These are phyloP conservation scores for Melolontha melolontha DNA, from an alignment of 2,888 invertebrate genomes.

Conservation along the genomic window DNA sequence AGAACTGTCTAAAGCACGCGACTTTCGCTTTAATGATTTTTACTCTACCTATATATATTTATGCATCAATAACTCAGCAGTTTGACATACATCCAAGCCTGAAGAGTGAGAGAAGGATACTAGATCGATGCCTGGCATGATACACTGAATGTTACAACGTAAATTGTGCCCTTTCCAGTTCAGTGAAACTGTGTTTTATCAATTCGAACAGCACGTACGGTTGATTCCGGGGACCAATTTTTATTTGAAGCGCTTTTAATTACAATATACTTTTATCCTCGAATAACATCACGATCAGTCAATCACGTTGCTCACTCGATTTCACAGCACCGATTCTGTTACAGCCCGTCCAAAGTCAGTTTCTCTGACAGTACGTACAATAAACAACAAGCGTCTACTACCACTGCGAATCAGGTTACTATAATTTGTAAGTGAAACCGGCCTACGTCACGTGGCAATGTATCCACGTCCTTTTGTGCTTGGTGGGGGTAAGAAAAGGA, in stretches of 20 bases:
- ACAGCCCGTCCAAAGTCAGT: slow-evolving; percentile 3
- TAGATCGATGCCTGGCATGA: slow-evolving; percentile 23
- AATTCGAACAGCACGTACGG: slow-evolving; percentile 23
- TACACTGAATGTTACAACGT: slow-evolving; percentile 22
- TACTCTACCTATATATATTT: too few species aligned
- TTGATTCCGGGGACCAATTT: slow-evolving; percentile 25
- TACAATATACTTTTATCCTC: slow-evolving; percentile 37
- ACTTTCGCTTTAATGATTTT: too few species aligned
- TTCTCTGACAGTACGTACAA: slow-evolving; percentile 7
- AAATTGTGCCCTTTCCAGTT: slow-evolving; percentile 27
- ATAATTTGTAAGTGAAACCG: slow-evolving; percentile 37
- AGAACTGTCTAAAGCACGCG: too few species aligned
- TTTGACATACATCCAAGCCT: background rate
- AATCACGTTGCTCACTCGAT: slow-evolving; percentile 32
- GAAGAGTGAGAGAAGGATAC: background rate
- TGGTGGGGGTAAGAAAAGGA: slow-evolving; percentile 22
- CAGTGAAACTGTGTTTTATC: slow-evolving; percentile 32
- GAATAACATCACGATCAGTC: slow-evolving; percentile 21
- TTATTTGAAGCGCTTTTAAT: slow-evolving; percentile 34
- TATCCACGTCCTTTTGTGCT: slow-evolving; percentile 25
- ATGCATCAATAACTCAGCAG: too few species aligned
- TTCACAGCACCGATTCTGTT: background rate
- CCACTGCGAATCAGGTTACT: slow-evolving; percentile 29
- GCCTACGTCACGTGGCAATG: slow-evolving; percentile 15
- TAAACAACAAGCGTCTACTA: slow-evolving; percentile 25